Percentiles rank a stretch among this genome's conserved stretches.
Conservation (phyloP, 2,888 invertebrate species). For the Biston stratarius region DNA sequence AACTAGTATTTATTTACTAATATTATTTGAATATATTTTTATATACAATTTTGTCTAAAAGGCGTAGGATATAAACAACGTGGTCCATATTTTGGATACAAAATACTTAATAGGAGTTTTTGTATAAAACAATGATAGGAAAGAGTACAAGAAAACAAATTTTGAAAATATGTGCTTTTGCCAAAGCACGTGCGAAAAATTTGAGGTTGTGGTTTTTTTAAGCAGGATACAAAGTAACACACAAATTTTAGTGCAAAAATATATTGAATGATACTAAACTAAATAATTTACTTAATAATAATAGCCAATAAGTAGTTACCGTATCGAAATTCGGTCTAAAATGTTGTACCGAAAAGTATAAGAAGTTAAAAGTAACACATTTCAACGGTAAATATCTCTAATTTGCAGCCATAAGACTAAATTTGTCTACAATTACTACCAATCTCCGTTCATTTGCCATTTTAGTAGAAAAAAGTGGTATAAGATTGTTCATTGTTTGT, state of each 20-base stretch:
- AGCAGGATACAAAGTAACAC: background rate
- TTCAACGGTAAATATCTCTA: background rate
- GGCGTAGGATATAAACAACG: conserved; percentile 73
- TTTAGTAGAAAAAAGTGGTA: background rate
- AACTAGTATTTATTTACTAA: conserved; percentile 47
- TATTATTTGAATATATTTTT: conserved; percentile 50
- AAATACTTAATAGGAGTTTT: conserved; percentile 15
- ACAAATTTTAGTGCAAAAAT: background rate
- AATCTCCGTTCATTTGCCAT: background rate
- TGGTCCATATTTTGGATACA: conserved; percentile 66
- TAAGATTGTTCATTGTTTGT: too few relatives aligned
- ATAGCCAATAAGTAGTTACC: too few relatives aligned
- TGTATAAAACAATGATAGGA: background rate
- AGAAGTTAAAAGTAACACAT: background rate
- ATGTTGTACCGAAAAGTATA: background rate
- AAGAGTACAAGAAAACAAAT: background rate
- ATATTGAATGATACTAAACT: background rate
- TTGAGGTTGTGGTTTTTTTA: background rate
- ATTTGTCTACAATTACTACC: background rate
- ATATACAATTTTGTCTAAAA: conserved; percentile 69
- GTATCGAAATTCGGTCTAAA: too few relatives aligned
- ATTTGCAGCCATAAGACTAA: background rate
- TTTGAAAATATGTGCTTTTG: background rate
- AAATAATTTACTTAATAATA: background rate
- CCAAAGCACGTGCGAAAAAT: background rate